Evolutionary conservation across 2,797 vertebrate genomes (phyloP), one percentile per base, ranked within the genome.

Genomic region (Pteronotus mesoamericanus): DNA sequence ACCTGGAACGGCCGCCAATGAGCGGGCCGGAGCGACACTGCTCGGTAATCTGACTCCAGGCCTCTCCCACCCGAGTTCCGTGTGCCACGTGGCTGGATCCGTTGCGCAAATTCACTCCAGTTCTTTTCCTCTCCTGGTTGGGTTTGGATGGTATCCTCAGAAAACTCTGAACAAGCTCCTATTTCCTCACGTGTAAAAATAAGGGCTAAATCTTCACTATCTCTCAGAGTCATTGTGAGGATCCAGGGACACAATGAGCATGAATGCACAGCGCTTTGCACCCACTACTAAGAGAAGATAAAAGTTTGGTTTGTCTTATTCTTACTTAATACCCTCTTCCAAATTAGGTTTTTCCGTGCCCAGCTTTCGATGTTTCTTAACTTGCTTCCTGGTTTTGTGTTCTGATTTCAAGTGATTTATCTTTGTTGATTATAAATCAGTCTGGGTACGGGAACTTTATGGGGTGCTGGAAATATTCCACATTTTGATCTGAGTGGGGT

Each of bases 31-130:
- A 55, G 44, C 32, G 3, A 78, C 8, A 64, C 89, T 48, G 82
- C 91, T 37, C 26, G 29, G 97, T 92, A 97, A 97, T 84, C 88
- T 77, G 96, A 96, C 0, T 48, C 94, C 71, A 3, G 44, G 79
- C 74, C 86, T 85, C 59, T 59, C 72, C 18, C 32, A 48, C 66
- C 82, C 44, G 24, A 18, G 39, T 61, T 75, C 39, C 15, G 6
- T 29, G 1, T 92, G 97, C 96, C 94, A 97, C 91, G 96, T 96
- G 92, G 91, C 95, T 66, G 61, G n/a, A 77, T 84, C 37, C 26
- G 39, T 91, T 22, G 51, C 32, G 51, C 72, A 51, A 68, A 55
- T 91, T 66, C 26, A 6, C 37, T 8, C 24, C 19, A 9, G n/a
- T 84, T 72, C 15, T 14, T 39, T 66, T 22, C 61, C 18, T 74